phyloP scores from a whole-genome alignment of 2,113 vertebrate species.

The Neoarius graeffei region DNA sequence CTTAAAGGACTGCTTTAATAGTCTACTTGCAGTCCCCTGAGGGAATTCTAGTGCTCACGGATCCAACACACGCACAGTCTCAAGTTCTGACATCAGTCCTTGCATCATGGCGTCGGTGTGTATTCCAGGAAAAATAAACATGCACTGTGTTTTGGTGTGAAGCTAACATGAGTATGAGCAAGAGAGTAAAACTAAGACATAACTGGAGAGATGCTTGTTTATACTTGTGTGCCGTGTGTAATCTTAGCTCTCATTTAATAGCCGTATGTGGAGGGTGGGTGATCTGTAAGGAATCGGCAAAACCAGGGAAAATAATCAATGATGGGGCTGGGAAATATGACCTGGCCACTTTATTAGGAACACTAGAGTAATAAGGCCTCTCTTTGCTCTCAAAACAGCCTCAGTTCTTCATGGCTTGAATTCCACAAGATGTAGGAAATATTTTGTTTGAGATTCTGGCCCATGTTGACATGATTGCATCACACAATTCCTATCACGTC shows the following conservation, averaged over 20 bases:
- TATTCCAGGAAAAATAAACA: constrained; percentile 7
- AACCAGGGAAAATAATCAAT: neutral
- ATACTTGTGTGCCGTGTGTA: neutral
- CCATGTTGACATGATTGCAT: neutral
- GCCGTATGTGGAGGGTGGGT: neutral
- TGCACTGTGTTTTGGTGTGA: neutral
- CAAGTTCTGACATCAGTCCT: constrained; percentile 3
- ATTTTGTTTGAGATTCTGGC: neutral
- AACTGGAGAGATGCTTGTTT: neutral
- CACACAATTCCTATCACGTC: neutral
- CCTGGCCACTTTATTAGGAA: neutral
- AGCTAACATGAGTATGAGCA: neutral
- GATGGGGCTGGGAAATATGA: neutral
- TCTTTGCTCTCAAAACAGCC: neutral
- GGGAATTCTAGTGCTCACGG: neutral
- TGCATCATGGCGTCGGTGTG: neutral
- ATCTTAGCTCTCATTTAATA: neutral
- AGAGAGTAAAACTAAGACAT: neutral
- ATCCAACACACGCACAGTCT: neutral
- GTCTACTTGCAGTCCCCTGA: constrained; percentile 1
- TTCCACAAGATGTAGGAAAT: neutral
- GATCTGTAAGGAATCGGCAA: neutral
- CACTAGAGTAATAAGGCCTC: neutral
- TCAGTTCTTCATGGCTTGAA: neutral
- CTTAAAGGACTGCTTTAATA: constrained; percentile 20